Evolutionary conservation across 2,113 vertebrate genomes (phyloP).

Genomic region (Esox niger): DNA sequence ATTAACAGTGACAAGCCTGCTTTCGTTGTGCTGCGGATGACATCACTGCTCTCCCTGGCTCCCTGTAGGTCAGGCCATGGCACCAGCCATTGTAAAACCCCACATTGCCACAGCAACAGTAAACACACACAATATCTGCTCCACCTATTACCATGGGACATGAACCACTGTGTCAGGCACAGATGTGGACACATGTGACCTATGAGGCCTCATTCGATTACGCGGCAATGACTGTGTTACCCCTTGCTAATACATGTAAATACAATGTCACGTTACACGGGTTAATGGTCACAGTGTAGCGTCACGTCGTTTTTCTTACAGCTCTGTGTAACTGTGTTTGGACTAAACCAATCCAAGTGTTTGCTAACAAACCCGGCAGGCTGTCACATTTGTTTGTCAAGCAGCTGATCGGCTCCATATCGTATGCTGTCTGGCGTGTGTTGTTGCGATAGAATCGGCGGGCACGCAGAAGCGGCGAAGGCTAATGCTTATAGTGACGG

Average conservation of each 20-base stretch:
- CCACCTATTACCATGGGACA: background rate
- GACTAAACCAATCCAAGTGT: constrained; percentile 18
- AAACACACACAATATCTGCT: background rate
- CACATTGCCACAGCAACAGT: constrained; percentile 2
- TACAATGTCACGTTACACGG: no score
- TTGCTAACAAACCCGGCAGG: constrained; percentile 36
- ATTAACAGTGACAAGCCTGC: no score
- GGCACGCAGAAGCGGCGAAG: no score
- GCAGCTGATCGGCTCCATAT: constrained; percentile 24
- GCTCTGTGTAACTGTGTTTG: no score
- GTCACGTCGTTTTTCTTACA: no score
- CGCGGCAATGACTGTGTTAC: background rate
- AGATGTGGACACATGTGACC: background rate
- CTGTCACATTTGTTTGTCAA: constrained; percentile 4
- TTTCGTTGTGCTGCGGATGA: no score
- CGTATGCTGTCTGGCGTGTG: no score
- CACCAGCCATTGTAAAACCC: background rate
- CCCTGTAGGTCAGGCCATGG: background rate
- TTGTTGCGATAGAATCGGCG: background rate
- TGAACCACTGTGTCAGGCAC: background rate
- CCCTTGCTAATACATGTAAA: no score
- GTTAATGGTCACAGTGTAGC: no score
- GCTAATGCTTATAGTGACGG: no score
- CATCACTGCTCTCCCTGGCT: background rate
- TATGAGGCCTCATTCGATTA: background rate